Percentiles rank a stretch among this genome's conserved stretches.
phyloP scores from a whole-genome alignment of 2,888 invertebrate genomes.

The Limnephilus lunatus region DNA sequence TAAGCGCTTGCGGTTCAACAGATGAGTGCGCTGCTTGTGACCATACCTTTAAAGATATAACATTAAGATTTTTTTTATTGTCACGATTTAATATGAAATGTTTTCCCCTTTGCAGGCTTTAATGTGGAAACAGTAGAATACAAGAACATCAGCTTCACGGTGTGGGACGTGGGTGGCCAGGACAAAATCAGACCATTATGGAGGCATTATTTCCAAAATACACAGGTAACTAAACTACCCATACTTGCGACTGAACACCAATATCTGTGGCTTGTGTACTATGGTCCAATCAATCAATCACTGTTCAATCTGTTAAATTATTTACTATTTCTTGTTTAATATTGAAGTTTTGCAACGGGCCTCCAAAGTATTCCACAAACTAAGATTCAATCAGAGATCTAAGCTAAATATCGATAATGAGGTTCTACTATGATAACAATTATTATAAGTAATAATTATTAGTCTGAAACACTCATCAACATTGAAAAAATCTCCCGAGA shows the following conservation, averaged over 20 bases:
- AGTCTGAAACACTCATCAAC: too few relatives aligned
- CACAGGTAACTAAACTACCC: constrained; percentile 82
- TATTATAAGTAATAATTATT: too few relatives aligned
- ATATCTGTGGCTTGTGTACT: background rate
- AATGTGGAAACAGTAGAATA: constrained; percentile 99
- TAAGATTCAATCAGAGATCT: too few relatives aligned
- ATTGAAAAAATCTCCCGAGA: too few relatives aligned
- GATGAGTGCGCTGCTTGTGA: too few relatives aligned
- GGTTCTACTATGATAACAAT: too few relatives aligned
- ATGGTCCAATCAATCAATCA: background rate
- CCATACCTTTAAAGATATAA: too few relatives aligned
- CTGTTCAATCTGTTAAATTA: background rate
- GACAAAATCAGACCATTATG: constrained; percentile 98
- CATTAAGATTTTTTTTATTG: background rate
- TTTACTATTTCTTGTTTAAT: background rate
- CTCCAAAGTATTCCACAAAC: background rate
- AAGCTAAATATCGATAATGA: too few relatives aligned
- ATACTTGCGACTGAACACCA: background rate
- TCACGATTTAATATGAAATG: background rate
- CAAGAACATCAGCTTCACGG: constrained; percentile 99
- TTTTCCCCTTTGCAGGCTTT: constrained; percentile 83
- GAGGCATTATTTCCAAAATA: constrained; percentile 99
- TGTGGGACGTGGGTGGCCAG: constrained; percentile 98
- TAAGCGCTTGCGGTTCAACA: too few relatives aligned
- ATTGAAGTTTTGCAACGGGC: background rate